Percentiles rank a stretch among this genome's conserved stretches.
These are phyloP conservation scores for Andinoacara biseriatus DNA, from an alignment of 2,113 vertebrate species.

Conservation along the genomic window DNA sequence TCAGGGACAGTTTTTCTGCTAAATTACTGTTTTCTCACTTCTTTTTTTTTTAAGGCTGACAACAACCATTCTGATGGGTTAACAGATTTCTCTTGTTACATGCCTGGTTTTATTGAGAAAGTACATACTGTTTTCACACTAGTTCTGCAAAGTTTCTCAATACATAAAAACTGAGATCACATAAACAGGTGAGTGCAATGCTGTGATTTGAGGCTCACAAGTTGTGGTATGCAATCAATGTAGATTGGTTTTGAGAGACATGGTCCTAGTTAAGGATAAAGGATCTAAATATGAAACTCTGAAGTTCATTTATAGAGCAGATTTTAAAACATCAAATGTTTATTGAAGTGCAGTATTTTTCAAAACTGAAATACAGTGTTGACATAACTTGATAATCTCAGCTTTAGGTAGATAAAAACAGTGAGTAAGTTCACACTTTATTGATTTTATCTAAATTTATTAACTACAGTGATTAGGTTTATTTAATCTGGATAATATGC, in stretches of 20 bases:
- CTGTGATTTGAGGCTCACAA: not conserved
- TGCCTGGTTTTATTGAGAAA: not conserved
- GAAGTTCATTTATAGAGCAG: not conserved
- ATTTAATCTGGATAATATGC: not conserved
- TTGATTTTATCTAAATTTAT: too few relatives aligned
- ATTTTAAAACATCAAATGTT: too few relatives aligned
- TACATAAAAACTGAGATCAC: constrained; percentile 9
- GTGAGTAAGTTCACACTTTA: too few relatives aligned
- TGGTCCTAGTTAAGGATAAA: not conserved
- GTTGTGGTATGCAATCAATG: not conserved
- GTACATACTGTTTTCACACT: not conserved
- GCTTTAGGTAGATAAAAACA: too few relatives aligned
- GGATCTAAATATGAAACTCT: not conserved
- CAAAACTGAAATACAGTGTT: too few relatives aligned
- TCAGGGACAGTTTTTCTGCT: not conserved
- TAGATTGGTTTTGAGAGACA: not conserved
- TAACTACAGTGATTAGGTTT: not conserved
- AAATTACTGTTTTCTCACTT: not conserved
- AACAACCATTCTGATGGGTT: not conserved
- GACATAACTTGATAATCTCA: too few relatives aligned
- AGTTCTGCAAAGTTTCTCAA: not conserved
- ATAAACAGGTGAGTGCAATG: not conserved
- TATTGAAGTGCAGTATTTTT: too few relatives aligned
- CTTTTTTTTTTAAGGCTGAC: not conserved
- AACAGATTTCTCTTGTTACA: not conserved